Evolutionary conservation across 2,113 vertebrate species (phyloP).

Genomic region (Onychostoma macrolepis): DNA sequence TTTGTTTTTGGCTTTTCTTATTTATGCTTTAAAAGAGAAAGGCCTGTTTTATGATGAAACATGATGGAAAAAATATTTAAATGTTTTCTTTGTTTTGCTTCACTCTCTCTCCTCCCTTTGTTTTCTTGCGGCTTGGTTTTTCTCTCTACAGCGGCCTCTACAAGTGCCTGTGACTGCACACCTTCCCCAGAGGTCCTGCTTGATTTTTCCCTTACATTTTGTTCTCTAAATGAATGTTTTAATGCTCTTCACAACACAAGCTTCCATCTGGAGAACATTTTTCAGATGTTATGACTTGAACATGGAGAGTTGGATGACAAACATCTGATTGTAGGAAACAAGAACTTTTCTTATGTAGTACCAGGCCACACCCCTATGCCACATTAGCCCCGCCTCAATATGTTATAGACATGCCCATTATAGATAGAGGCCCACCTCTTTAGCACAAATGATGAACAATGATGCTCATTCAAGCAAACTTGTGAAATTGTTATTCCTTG

Average conservation of each 20-base stretch:
- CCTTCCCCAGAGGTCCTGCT: conserved; percentile 15
- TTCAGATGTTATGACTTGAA: conserved; percentile 37
- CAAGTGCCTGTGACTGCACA: conserved; percentile 52
- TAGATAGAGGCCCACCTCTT: conserved; percentile 7
- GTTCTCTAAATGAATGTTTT: conserved; percentile 15
- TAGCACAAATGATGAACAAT: conserved; percentile 42
- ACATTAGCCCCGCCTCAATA: conserved; percentile 20
- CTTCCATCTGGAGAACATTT: background rate
- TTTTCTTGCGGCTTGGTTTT: background rate
- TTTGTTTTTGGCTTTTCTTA: conserved; percentile 1
- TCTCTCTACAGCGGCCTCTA: background rate
- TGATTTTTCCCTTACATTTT: background rate
- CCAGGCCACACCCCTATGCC: conserved; percentile 3
- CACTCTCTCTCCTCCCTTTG: background rate
- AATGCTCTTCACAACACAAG: conserved; percentile 1
- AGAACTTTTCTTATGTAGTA: background rate
- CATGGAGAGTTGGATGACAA: conserved; percentile 30
- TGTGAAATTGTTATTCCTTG: conserved; percentile 66
- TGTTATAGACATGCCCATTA: conserved; percentile 9
- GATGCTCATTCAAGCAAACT: conserved; percentile 37
- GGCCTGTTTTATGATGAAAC: conserved; percentile 3
- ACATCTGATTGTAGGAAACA: conserved; percentile 52
- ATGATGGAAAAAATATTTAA: background rate
- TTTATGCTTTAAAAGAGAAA: background rate
- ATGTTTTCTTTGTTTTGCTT: background rate